Evolutionary conservation across 2,888 invertebrate species (phyloP), one percentile per base, ranked within the genome.

Genomic region (Protula sp.): DNA sequence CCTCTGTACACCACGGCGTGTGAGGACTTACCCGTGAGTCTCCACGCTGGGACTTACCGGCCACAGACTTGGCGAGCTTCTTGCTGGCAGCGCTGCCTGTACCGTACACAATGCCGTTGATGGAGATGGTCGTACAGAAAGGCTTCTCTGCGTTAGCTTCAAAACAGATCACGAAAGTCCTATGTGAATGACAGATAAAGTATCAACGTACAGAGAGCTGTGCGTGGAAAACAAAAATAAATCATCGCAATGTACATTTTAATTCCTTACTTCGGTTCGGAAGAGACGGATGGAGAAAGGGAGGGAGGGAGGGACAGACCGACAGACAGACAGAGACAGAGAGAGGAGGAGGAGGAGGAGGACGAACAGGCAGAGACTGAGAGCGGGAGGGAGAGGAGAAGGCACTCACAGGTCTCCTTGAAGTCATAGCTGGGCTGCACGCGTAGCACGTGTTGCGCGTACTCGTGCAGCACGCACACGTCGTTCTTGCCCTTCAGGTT

Each of bases 401-500:
- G 22, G 47, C 28, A 63, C 73, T 67, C 73, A 88, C 89, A 88
- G 54, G 94, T 84, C 82, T 95, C 94, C 72, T 89, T 89, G 80
- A 94, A 95, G 77, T 90, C 88, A 81, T 95, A 97, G 0, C 89
- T 88, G 1, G 95, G 95, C 72, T 94, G 94, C 67, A 93, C 91
- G 80, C 93, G 91, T 61, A 97, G 83, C 2, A 94, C 94, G 76
- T 95, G 91, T 70, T 97, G 93, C 47, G 95, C 92, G 82, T 95
- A 98, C 82, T 99, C 98, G 82, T 99, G 98, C 70, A 99, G 85
- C 76, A 98, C 94, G 69, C 94, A 94, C 5, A 98, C 90, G 47
- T 90, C 91, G 75, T 93, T 92, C 82, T 95, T 94, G 1, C 95
- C 95, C 76, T 91, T 91, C 62, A 97, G 95, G 84, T 98, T 98